Conservation (phyloP, 2,113 vertebrate genomes). For the Ammospiza caudacuta region DNA sequence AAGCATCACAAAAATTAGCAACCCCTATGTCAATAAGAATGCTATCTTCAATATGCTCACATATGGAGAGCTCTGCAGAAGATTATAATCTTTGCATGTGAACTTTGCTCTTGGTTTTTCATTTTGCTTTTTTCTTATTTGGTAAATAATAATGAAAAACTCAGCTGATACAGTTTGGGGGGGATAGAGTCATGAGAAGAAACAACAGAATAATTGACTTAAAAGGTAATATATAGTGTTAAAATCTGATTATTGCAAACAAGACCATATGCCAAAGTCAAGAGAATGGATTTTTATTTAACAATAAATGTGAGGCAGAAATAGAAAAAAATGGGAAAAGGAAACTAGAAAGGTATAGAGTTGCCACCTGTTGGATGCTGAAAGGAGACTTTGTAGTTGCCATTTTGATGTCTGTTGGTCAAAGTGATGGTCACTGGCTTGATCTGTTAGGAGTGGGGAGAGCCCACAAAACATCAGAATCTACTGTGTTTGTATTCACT, state of each 20-base stretch:
- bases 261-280: background rate
- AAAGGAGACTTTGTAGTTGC: background rate
- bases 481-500: background rate
- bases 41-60: background rate
- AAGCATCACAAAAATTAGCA: conserved; percentile 20
- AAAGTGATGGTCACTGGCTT: background rate
- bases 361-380: background rate
- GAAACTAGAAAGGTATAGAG: background rate
- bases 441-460: background rate
- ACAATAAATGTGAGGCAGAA: background rate
- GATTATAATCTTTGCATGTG: background rate
- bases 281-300: background rate
- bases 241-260: background rate
- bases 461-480: background rate
- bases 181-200: background rate
- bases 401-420: background rate
- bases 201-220: background rate
- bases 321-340: background rate
- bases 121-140: background rate
- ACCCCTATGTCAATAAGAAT: background rate
- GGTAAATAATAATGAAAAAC: background rate
- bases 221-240: background rate
- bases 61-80: background rate
- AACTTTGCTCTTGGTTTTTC: background rate
- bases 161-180: background rate